These are phyloP conservation scores for Lethenteron reissneri DNA, from an alignment of 2,113 vertebrate genomes.

Conservation along the genomic window DNA sequence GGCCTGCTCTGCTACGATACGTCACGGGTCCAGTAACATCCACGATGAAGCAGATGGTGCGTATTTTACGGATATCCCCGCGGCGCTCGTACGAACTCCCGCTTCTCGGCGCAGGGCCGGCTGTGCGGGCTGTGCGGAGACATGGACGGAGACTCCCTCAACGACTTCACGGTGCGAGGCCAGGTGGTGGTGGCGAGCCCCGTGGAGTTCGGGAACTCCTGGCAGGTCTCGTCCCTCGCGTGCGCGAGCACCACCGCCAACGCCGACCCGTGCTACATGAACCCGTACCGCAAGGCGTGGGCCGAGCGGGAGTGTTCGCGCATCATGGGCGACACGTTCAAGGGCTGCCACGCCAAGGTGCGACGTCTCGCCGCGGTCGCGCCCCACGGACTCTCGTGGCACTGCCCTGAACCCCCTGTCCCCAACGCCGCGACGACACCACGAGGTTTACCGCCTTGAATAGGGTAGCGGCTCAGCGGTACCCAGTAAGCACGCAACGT, in stretches of 20 bases:
- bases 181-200: constrained; percentile 27
- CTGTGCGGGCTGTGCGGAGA: constrained; percentile 86
- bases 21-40: no score
- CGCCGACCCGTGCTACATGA: constrained; percentile 25
- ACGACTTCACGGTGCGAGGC: constrained; percentile 59
- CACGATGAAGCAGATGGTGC: no score
- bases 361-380: not conserved
- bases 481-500: no score
- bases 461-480: no score
- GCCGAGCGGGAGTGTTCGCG: constrained; percentile 45
- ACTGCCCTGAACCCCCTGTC: no score
- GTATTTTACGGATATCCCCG: no score
- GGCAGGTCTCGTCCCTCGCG: constrained; percentile 30
- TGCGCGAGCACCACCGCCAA: constrained; percentile 31
- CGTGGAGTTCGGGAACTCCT: constrained; percentile 69
- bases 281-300: constrained; percentile 42
- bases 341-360: constrained; percentile 51
- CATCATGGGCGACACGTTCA: constrained; percentile 39
- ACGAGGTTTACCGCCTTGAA: no score
- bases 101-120: constrained; percentile 25
- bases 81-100: no score
- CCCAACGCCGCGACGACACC: no score
- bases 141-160: constrained; percentile 45
- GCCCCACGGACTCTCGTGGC: no score
- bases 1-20: no score